phyloP scores from a whole-genome alignment of 1,140 invertebrate species.

The Augochlora pura region DNA sequence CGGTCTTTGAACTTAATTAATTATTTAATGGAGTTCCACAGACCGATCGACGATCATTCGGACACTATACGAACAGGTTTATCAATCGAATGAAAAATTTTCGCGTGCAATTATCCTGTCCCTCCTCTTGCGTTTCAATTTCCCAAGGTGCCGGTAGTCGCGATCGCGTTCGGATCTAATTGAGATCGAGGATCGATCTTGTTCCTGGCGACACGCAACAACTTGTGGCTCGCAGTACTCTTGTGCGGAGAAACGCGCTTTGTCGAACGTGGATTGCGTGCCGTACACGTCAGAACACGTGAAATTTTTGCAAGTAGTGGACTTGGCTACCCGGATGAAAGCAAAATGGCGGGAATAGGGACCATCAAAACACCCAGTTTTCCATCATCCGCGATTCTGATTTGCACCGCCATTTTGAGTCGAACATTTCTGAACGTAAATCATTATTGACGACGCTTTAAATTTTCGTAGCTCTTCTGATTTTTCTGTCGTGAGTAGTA shows the following conservation, averaged over 20 bases:
- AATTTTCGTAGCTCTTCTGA: no score
- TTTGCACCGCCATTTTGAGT: no score
- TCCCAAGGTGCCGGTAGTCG: neutral
- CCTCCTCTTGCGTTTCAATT: neutral
- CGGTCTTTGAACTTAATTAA: no score
- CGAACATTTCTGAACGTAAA: neutral
- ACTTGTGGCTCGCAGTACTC: neutral
- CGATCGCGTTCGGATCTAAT: conserved; percentile 16
- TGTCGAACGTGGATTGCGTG: conserved; percentile 21
- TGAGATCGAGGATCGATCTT: conserved; percentile 20
- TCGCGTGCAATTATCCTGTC: no score
- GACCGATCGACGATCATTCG: no score
- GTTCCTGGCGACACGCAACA: neutral
- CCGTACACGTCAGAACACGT: neutral
- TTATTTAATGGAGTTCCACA: no score
- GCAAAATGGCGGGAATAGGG: conserved; percentile 11
- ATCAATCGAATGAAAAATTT: no score
- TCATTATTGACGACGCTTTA: neutral
- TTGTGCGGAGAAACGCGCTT: conserved; percentile 23
- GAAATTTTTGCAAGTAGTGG: conserved; percentile 17
- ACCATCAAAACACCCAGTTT: neutral
- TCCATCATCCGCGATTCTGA: no score
- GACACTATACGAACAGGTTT: no score
- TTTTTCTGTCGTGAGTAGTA: no score
- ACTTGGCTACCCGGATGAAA: conserved; percentile 17